Conservation (phyloP, 2,113 vertebrate species). For the Opisthocomus hoazin region DNA sequence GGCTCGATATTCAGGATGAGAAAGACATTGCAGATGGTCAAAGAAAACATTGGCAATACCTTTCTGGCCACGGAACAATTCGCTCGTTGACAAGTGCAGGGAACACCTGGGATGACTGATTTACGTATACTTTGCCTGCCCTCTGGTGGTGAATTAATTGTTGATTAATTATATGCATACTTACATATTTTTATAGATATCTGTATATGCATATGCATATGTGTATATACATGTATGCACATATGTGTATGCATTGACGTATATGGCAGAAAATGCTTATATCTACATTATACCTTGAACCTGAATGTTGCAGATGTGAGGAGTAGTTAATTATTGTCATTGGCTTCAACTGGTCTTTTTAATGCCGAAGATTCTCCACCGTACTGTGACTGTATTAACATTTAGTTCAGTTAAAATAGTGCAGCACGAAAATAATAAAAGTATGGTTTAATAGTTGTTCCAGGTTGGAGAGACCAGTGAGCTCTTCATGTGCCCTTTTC, state of each 20-base stretch:
- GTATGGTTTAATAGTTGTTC: background rate
- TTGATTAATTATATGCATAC: background rate
- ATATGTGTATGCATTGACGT: background rate
- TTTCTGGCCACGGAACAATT: background rate
- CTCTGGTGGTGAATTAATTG: conserved; percentile 29
- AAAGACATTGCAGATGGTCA: background rate
- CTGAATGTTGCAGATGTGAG: background rate
- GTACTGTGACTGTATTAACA: background rate
- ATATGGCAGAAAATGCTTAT: background rate
- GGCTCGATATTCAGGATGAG: background rate
- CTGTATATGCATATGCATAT: rapidly evolving
- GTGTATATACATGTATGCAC: rapidly evolving
- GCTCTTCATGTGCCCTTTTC: background rate
- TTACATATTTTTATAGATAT: background rate
- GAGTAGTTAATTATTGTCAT: background rate
- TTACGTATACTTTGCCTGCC: conserved; percentile 34
- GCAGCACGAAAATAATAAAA: background rate
- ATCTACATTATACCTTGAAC: background rate
- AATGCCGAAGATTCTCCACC: background rate
- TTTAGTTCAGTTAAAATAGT: background rate
- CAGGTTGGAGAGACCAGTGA: background rate
- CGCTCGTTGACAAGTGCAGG: rapidly evolving
- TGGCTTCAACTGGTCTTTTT: background rate
- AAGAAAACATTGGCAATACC: rapidly evolving
- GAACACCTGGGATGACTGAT: background rate